Evolutionary conservation across 1,140 invertebrate genomes (phyloP).

Genomic region (Solenopsis fugax): DNA sequence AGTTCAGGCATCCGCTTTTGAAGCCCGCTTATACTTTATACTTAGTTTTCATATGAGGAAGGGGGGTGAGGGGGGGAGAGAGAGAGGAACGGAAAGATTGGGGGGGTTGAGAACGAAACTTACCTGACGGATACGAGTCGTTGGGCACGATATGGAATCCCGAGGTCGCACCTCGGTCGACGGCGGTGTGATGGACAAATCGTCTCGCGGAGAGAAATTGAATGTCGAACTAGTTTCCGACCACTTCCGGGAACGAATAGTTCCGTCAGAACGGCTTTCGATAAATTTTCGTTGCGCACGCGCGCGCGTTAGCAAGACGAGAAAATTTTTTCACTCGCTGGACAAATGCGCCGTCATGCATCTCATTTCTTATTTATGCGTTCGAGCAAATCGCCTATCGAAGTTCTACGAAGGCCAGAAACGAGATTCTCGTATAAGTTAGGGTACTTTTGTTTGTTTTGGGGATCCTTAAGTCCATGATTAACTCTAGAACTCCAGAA

Average conservation of each 20-base stretch:
- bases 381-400: neutral
- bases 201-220: conserved; percentile 71
- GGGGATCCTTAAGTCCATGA: conserved; percentile 10
- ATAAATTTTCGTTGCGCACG: conserved; percentile 48
- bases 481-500: conserved; percentile 26
- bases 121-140: conserved; percentile 73
- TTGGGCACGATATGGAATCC: conserved; percentile 73
- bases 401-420: neutral
- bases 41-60: conserved; percentile 67
- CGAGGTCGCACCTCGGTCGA: conserved; percentile 60
- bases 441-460: conserved; percentile 30
- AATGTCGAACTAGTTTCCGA: conserved; percentile 73
- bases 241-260: conserved; percentile 56
- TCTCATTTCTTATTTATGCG: conserved; percentile 53
- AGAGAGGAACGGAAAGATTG: neutral
- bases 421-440: conserved; percentile 26
- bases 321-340: conserved; percentile 45
- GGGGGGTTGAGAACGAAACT: conserved; percentile 61
- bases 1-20: conserved; percentile 69
- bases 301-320: neutral
- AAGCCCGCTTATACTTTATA: conserved; percentile 75
- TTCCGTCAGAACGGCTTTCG: conserved; percentile 63
- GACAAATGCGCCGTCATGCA: conserved; percentile 52
- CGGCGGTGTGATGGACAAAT: conserved; percentile 69
- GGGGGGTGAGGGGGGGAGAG: neutral